Conservation (phyloP, 2,888 invertebrate genomes). For the Neocrepidodera transversa region DNA sequence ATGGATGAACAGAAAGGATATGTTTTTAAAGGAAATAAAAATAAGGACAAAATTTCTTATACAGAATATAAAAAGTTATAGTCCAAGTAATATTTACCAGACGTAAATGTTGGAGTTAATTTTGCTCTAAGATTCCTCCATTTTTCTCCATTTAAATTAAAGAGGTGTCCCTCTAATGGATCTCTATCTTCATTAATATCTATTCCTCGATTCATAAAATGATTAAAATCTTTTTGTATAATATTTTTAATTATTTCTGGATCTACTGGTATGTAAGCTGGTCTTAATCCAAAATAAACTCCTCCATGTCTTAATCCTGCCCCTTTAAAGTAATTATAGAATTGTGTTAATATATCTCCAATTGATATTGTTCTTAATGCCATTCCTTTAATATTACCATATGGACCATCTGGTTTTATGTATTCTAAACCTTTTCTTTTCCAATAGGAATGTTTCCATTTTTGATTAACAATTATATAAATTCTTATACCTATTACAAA, state of each 20-base stretch:
- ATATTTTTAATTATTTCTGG: constrained; percentile 53
- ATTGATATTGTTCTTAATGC: constrained; percentile 9
- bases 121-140: constrained; percentile 59
- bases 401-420: constrained; percentile 28
- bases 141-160: constrained; percentile 50
- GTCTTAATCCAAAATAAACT: constrained; percentile 43
- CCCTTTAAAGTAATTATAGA: constrained; percentile 39
- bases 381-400: constrained; percentile 26
- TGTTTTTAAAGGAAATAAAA: too few species aligned
- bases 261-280: constrained; percentile 52
- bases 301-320: constrained; percentile 44
- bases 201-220: constrained; percentile 53
- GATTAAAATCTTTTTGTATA: constrained; percentile 53
- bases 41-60: too few species aligned
- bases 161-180: constrained; percentile 50
- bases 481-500: too few species aligned
- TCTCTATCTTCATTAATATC: constrained; percentile 51
- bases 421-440: constrained; percentile 44
- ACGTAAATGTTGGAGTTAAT: constrained; percentile 50
- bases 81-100: constrained; percentile 30
- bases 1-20: too few species aligned
- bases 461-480: too few species aligned
- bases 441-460: constrained; percentile 48
- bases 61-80: too few species aligned
- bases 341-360: constrained; percentile 24